A percentile compares a stretch with the other conserved stretches of the same genome.
These are phyloP conservation scores for Cantharis rufa DNA, from an alignment of 2,888 invertebrate genomes.

Conservation along the genomic window DNA sequence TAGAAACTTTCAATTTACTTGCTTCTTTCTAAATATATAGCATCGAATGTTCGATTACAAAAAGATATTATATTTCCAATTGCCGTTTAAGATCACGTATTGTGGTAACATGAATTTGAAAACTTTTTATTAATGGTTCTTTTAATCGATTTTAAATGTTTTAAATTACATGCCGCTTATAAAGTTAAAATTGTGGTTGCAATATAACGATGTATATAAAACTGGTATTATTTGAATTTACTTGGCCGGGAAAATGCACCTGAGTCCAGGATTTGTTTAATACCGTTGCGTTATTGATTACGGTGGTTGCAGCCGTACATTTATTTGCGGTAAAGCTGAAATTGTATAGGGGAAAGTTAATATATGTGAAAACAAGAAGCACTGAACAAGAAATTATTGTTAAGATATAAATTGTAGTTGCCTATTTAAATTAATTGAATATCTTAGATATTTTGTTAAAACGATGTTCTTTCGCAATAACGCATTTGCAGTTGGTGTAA, in stretches of 20 bases:
- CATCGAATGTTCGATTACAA: not conserved
- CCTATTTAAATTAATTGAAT: not conserved
- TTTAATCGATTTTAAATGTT: not conserved
- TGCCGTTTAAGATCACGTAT: not conserved
- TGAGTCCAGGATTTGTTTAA: constrained; percentile 48
- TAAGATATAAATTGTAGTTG: not conserved
- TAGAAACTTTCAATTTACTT: not conserved
- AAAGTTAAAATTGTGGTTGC: not conserved
- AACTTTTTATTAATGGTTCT: not conserved
- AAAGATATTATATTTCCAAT: not conserved
- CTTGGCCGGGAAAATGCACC: constrained; percentile 44
- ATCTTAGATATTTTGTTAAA: not conserved
- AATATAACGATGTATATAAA: constrained; percentile 3
- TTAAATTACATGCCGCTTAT: not conserved
- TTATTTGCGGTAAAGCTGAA: constrained; percentile 44
- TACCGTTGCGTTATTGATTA: constrained; percentile 48
- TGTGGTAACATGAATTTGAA: not conserved
- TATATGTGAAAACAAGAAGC: constrained; percentile 23
- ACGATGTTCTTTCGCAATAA: not conserved
- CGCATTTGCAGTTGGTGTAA: not conserved
- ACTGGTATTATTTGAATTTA: constrained; percentile 25
- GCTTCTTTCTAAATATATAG: not conserved
- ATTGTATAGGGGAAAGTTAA: constrained; percentile 37
- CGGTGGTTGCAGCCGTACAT: constrained; percentile 46
- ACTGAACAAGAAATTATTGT: constrained; percentile 8